A percentile compares a stretch with the other conserved stretches of the same genome.
These are phyloP conservation scores for Sebastes iracundus DNA, from an alignment of 2,797 vertebrate genomes.

Conservation along the genomic window DNA sequence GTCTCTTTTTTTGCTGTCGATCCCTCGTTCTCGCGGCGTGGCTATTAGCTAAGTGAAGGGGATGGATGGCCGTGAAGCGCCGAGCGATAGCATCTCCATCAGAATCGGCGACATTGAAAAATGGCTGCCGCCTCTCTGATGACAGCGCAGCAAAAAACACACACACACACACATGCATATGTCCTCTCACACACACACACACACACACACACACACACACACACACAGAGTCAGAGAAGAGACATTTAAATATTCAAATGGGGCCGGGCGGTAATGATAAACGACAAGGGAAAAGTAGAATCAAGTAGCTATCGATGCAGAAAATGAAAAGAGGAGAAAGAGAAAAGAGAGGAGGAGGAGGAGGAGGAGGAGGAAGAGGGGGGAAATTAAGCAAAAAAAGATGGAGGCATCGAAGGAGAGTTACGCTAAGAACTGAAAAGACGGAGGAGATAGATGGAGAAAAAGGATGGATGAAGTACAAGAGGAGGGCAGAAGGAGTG, in stretches of 20 bases:
- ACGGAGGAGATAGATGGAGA: slow-evolving; percentile 1
- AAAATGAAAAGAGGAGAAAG: slow-evolving; percentile 84
- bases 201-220: not conserved
- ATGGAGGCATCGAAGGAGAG: slow-evolving; percentile 31
- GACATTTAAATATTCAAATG: slow-evolving; percentile 88
- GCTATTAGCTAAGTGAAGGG: slow-evolving; percentile 86
- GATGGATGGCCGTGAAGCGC: slow-evolving; percentile 82
- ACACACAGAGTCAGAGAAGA: slow-evolving; percentile 40
- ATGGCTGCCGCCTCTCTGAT: slow-evolving; percentile 79
- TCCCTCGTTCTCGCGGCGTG: slow-evolving; percentile 57
- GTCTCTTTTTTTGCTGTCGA: slow-evolving; percentile 45
- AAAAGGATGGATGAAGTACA: slow-evolving; percentile 12
- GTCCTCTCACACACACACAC: slow-evolving; percentile 4
- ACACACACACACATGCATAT: slow-evolving; percentile 20
- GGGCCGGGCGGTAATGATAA: slow-evolving; percentile 82
- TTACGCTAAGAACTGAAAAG: slow-evolving; percentile 31
- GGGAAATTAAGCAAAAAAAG: slow-evolving; percentile 49
- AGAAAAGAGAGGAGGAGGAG: slow-evolving; percentile 43
- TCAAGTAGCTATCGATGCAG: slow-evolving; percentile 87
- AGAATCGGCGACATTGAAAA: slow-evolving; percentile 83
- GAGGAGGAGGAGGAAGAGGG: slow-evolving; percentile 51
- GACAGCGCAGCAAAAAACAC: slow-evolving; percentile 70
- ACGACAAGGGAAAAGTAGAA: slow-evolving; percentile 85
- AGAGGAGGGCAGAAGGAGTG: not conserved
- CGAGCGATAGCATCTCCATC: slow-evolving; percentile 83